These are phyloP conservation scores for Lipotes vexillifer DNA, from an alignment of 2,113 vertebrate genomes.

Conservation along the genomic window DNA sequence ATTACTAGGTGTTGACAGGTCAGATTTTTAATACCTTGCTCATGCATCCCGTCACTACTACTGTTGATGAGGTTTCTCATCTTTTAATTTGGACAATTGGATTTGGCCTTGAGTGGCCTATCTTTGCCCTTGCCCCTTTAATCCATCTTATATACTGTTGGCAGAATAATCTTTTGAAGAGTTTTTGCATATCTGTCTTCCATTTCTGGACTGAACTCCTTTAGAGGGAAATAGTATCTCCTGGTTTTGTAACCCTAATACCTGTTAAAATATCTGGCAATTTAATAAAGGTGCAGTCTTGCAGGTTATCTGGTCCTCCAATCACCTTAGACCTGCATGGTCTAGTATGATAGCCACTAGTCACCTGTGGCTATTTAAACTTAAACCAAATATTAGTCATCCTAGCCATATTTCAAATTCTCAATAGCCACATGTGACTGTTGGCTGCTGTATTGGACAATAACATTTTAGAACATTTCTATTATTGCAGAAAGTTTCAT, in stretches of 20 bases:
- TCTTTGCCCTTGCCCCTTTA: neutral
- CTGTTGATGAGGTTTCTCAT: neutral
- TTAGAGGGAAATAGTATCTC: neutral
- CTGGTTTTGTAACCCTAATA: neutral
- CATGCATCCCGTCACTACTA: neutral
- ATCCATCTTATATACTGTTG: neutral
- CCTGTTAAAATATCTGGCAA: neutral
- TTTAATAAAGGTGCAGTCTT: neutral
- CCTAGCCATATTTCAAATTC: neutral
- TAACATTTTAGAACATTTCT: neutral
- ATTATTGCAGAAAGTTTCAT: neutral
- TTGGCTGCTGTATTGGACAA: neutral
- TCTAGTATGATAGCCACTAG: neutral
- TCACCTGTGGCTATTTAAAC: neutral
- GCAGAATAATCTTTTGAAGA: neutral
- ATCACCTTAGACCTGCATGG: neutral
- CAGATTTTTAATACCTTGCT: neutral
- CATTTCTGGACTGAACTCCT: neutral
- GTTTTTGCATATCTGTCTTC: neutral
- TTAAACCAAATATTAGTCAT: neutral
- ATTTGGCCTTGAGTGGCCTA: neutral
- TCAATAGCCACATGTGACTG: accelerated
- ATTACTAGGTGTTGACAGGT: neutral
- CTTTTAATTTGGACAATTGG: neutral
- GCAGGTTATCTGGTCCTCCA: neutral